Percentiles rank a stretch among this genome's conserved stretches.
Conservation (phyloP, 2,888 invertebrate species). For the Cephus spinipes region DNA sequence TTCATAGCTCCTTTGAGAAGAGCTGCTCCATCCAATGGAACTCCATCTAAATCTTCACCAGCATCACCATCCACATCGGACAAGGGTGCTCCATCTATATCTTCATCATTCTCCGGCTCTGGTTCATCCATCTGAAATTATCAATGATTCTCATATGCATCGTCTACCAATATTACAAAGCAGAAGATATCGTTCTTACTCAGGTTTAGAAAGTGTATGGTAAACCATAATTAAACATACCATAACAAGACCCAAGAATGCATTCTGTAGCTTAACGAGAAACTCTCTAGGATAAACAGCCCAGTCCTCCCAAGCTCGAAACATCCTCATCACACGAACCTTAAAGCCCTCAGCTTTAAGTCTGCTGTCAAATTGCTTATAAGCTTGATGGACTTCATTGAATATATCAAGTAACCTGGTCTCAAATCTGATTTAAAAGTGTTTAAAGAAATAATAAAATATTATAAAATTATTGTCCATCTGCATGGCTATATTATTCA, state of each 20-base stretch:
- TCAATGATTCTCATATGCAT: too few species aligned
- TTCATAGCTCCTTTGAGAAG: conserved; percentile 79
- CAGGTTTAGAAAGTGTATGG: background rate
- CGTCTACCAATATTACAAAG: too few species aligned
- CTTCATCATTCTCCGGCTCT: conserved; percentile 71
- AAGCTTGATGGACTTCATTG: conserved; percentile 78
- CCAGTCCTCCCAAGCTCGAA: conserved; percentile 98
- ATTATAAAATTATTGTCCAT: background rate
- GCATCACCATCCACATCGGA: conserved; percentile 68
- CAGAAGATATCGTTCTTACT: background rate
- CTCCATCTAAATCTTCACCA: conserved; percentile 71
- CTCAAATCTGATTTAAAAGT: conserved; percentile 77
- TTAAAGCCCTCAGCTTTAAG: conserved; percentile 98
- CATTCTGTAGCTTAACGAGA: conserved; percentile 86
- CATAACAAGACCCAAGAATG: conserved; percentile 84
- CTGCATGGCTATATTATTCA: background rate
- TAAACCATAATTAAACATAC: conserved; percentile 31
- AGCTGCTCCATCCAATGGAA: conserved; percentile 84
- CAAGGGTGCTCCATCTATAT: conserved; percentile 77
- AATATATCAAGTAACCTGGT: conserved; percentile 83
- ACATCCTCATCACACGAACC: conserved; percentile 86
- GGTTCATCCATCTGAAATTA: conserved; percentile 51
- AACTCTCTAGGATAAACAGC: conserved; percentile 95
- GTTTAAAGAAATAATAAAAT: conserved; percentile 5
- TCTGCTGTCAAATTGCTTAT: conserved; percentile 81